Conservation (phyloP, 2,888 invertebrate genomes). For the Chrysotoxum bicinctum region DNA sequence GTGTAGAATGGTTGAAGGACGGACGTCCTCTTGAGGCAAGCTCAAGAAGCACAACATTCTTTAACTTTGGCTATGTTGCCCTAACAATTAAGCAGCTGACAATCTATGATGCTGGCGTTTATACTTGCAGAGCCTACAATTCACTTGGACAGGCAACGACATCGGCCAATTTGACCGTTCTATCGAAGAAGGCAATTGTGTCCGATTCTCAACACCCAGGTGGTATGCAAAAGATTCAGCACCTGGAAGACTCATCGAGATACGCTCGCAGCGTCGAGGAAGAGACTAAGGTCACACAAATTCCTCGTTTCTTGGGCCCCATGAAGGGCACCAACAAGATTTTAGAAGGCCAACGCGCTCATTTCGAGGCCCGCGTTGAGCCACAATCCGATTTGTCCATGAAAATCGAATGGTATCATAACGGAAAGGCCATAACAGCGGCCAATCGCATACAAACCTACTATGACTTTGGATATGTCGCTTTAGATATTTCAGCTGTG, state of each 20-base stretch:
- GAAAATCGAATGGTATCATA: constrained; percentile 98
- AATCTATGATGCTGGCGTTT: constrained; percentile 93
- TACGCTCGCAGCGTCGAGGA: constrained; percentile 88
- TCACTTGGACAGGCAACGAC: constrained; percentile 93
- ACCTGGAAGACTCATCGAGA: constrained; percentile 91
- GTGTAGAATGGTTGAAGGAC: constrained; percentile 96
- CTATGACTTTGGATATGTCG: constrained; percentile 98
- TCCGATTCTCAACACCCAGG: constrained; percentile 96
- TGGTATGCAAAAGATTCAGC: constrained; percentile 94
- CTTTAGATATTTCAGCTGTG: constrained; percentile 95
- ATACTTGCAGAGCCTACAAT: constrained; percentile 94
- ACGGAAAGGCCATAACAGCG: constrained; percentile 93
- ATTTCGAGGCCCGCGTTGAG: constrained; percentile 96
- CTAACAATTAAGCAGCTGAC: constrained; percentile 95
- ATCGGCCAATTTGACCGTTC: constrained; percentile 90
- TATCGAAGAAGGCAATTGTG: constrained; percentile 92
- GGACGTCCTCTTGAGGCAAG: constrained; percentile 95
- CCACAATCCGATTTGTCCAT: constrained; percentile 97
- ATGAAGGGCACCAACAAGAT: constrained; percentile 96
- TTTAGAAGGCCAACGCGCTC: constrained; percentile 95
- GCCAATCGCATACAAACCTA: constrained; percentile 96
- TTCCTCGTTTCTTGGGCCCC: constrained; percentile 93
- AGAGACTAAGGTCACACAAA: constrained; percentile 88
- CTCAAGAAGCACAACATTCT: constrained; percentile 95
- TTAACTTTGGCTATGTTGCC: constrained; percentile 97